These are phyloP conservation scores for Rhagoletis zephyria DNA, from an alignment of 1,140 invertebrate genomes.

Conservation along the genomic window DNA sequence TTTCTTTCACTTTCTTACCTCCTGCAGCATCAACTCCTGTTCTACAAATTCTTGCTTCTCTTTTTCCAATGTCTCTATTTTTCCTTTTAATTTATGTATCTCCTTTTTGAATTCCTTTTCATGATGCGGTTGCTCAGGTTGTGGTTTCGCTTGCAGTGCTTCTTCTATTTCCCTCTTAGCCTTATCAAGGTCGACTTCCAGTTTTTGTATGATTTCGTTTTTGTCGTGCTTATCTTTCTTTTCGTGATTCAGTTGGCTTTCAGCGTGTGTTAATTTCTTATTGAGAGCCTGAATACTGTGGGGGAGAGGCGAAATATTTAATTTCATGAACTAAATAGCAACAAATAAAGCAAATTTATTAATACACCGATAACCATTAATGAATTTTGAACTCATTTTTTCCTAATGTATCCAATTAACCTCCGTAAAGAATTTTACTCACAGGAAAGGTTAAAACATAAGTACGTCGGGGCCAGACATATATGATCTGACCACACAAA, in stretches of 20 bases:
- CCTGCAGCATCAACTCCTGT: neutral
- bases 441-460: no score
- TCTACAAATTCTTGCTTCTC: slow-evolving; percentile 10
- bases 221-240: slow-evolving; percentile 43
- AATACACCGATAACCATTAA: neutral
- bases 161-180: slow-evolving; percentile 50
- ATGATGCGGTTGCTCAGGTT: neutral
- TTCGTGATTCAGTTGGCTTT: slow-evolving; percentile 48
- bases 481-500: no score
- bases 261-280: slow-evolving; percentile 3
- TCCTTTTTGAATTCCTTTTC: slow-evolving; percentile 51
- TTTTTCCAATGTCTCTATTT: slow-evolving; percentile 25
- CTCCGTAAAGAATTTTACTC: no score
- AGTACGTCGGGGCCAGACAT: no score
- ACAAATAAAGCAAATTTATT: neutral
- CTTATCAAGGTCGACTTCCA: slow-evolving; percentile 55
- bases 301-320: neutral
- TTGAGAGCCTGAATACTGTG: slow-evolving; percentile 30
- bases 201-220: slow-evolving; percentile 9
- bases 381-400: neutral
- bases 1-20: slow-evolving; percentile 31
- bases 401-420: no score
- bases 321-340: neutral
- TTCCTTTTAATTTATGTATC: slow-evolving; percentile 36
- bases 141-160: slow-evolving; percentile 23